Percentiles rank a stretch among this genome's conserved stretches.
Conservation (phyloP, 2,113 vertebrate species). For the Choloepus hoffmanni region DNA sequence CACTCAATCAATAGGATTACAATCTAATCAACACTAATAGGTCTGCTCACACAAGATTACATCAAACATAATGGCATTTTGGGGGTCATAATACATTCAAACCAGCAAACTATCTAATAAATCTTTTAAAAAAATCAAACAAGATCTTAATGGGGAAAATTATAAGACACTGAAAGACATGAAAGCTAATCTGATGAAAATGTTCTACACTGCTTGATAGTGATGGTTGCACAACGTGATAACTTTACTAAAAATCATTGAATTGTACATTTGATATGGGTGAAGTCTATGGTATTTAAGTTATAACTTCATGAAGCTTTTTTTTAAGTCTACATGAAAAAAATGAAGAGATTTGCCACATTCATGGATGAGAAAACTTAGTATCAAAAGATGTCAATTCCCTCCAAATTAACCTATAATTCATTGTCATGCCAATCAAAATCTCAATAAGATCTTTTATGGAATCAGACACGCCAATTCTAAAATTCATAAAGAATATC, state of each 20-base stretch:
- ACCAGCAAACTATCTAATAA: not conserved
- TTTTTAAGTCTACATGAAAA: not conserved
- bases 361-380: not conserved
- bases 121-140: not conserved
- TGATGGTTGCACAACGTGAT: not conserved
- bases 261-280: not conserved
- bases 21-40: no score
- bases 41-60: no score
- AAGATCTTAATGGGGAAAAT: constrained; percentile 22
- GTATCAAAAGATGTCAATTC: not conserved
- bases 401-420: not conserved
- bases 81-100: no score
- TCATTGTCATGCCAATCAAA: not conserved
- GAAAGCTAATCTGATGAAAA: constrained; percentile 7
- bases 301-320: not conserved
- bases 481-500: constrained; percentile 23
- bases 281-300: not conserved
- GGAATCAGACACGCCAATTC: not conserved
- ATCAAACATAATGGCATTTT: no score
- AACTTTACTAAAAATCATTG: constrained; percentile 8
- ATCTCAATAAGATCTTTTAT: not conserved
- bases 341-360: not conserved
- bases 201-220: not conserved
- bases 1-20: no score
- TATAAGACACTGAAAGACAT: not conserved